phyloP scores from a whole-genome alignment of 2,888 invertebrate species.

The Pollenia griseotomentosa region DNA sequence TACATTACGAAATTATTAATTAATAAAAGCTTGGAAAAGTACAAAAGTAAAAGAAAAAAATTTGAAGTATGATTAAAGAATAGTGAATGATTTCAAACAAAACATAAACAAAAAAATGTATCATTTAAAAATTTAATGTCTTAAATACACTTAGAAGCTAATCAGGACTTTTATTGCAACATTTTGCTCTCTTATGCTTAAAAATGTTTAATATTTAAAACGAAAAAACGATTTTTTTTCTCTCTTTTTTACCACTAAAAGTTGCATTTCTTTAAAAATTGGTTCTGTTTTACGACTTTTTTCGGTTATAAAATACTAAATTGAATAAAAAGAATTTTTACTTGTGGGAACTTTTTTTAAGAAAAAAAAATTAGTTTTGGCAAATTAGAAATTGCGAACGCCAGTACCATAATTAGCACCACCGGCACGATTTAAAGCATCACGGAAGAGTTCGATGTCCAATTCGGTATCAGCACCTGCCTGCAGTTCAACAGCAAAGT shows the following conservation, averaged over 20 bases:
- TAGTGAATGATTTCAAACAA: conserved; percentile 59
- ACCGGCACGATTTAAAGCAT: conserved; percentile 89
- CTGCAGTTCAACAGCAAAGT: conserved; percentile 91
- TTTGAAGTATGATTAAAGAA: conserved; percentile 41
- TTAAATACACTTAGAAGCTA: conserved; percentile 76
- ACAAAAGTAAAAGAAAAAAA: conserved; percentile 28
- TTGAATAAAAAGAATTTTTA: conserved; percentile 30
- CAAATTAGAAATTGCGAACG: conserved; percentile 85
- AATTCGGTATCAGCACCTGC: conserved; percentile 89
- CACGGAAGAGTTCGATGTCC: conserved; percentile 89
- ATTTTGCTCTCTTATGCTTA: conserved; percentile 71
- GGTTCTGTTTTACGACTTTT: conserved; percentile 42
- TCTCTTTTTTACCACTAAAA: conserved; percentile 39
- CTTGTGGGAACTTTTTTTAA: conserved; percentile 36
- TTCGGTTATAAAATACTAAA: conserved; percentile 33
- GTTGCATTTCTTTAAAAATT: conserved; percentile 54
- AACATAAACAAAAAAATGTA: conserved; percentile 65
- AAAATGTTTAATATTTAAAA: conserved; percentile 65
- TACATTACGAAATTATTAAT: conserved; percentile 51
- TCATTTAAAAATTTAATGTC: conserved; percentile 71
- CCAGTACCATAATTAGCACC: conserved; percentile 93
- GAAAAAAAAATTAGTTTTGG: conserved; percentile 10
- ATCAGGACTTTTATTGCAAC: conserved; percentile 76
- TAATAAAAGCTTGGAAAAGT: conserved; percentile 30
- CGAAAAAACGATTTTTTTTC: conserved; percentile 51